These are phyloP conservation scores for Iguana delicatissima DNA, from an alignment of 2,797 vertebrate species.

Conservation along the genomic window DNA sequence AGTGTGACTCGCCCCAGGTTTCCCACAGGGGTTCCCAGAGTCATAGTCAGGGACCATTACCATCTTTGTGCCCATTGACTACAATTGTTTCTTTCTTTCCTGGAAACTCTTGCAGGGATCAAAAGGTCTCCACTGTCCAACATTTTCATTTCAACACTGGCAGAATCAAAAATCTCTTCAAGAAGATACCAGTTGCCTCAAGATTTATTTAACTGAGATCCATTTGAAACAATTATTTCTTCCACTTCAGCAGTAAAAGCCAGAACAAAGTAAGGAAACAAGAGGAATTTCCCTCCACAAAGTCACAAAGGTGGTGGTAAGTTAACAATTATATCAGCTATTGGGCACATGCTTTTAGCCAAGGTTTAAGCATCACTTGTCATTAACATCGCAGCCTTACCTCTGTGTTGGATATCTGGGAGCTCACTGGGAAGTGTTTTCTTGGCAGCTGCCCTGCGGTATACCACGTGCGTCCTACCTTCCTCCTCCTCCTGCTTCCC, in stretches of 20 bases:
- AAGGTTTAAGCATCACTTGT: not conserved
- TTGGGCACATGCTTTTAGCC: not conserved
- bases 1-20: not conserved
- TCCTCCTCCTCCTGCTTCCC: constrained; percentile 82
- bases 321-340: not conserved
- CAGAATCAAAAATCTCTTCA: not conserved
- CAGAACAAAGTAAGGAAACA: not conserved
- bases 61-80: not conserved
- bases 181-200: not conserved
- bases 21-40: not conserved
- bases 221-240: not conserved
- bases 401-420: constrained; percentile 83
- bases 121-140: not conserved
- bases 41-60: not conserved
- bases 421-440: constrained; percentile 72
- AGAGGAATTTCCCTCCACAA: constrained; percentile 10
- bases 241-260: not conserved
- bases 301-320: not conserved
- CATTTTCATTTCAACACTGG: not conserved
- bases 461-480: constrained; percentile 93
- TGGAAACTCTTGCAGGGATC: not conserved
- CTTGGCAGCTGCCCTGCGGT: constrained; percentile 89
- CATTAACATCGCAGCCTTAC: constrained; percentile 80
- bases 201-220: not conserved
- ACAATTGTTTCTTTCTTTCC: not conserved